Evolutionary conservation across 2,888 invertebrate species (phyloP), one percentile per base, ranked within the genome.

Genomic region (Heteropelma amictum): DNA sequence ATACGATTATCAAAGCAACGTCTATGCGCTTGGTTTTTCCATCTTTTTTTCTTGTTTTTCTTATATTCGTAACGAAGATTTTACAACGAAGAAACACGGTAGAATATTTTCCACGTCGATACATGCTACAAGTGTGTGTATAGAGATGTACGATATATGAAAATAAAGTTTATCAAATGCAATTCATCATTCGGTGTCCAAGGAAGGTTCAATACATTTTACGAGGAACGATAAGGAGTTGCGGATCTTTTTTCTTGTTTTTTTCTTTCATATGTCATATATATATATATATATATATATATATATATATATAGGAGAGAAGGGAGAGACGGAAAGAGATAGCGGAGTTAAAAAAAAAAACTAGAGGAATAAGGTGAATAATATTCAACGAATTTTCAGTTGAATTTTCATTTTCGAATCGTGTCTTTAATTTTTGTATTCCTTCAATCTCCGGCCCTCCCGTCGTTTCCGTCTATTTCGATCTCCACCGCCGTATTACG

Each of bases 111-210:
- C 51, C 28, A 58, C 72, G 68, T 67, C 40, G 42, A 72, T 75
- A 61, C 51, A 65, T 19, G 19, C 45, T 40, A 17, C n/a, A 53
- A 40, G 23, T 30, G 49, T 58, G 47, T 28, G 17, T 19, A 42
- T 42, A 17, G 5, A 71, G 64, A 28, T 56, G 54, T 56, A 56
- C 40, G n/a, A 33, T 14, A 14, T 26, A 28, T 2, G 74, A 74
- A 74, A 74, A 74, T 74, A 74, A 74, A 74, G 74, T 74, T 70
- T 70, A 74, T 74, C 74, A 70, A 74, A 74, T 65, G 64, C 65
- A 69, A 70, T 70, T 74, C 64, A 69, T 74, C 74, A 70, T 64
- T 64, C 69, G 65, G 69, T 70, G 74, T 70, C 64, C 40, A 74
- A 70, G 70, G 53, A 74, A 70, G 53, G 69, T 54, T 60, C 33